Conservation (phyloP, 2,113 vertebrate genomes). For the Lagenorhynchus albirostris region DNA sequence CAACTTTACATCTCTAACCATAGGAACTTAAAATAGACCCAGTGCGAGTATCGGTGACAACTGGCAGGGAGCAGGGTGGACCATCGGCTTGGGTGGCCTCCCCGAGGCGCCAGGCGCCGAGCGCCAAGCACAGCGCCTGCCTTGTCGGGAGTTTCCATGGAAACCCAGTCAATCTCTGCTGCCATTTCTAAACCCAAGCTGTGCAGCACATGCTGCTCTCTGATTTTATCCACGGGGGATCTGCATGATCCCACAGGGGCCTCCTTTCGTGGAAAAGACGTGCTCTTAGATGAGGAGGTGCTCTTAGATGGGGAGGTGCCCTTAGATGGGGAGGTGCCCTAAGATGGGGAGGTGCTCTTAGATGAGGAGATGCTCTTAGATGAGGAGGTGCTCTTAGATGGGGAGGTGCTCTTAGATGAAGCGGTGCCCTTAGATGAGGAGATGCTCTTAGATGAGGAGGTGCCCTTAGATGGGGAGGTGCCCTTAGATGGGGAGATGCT, state of each 20-base stretch:
- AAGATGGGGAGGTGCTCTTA: too few species aligned
- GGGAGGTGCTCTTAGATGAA: too few species aligned
- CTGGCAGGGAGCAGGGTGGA: not conserved
- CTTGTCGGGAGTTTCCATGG: conserved; percentile 47
- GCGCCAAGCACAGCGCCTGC: not conserved
- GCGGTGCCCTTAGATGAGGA: too few species aligned
- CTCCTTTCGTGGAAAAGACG: not conserved
- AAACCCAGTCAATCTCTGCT: conserved; percentile 27
- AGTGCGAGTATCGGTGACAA: not conserved
- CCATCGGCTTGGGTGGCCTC: not conserved
- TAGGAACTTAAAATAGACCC: not conserved
- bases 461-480: too few species aligned
- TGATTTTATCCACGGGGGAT: not conserved
- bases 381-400: too few species aligned
- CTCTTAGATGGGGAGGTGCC: too few species aligned
- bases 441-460: too few species aligned
- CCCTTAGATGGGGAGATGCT: too few species aligned
- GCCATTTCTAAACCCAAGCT: not conserved
- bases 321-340: too few species aligned
- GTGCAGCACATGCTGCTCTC: not conserved
- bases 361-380: too few species aligned
- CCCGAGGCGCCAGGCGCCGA: accelerated
- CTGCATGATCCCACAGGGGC: not conserved
- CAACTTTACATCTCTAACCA: not conserved
- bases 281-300: too few species aligned